Percentiles rank a stretch among this genome's conserved stretches.
phyloP scores from a whole-genome alignment of 92 coral and sea anemone genomes.

The Parazoanthus swiftii region DNA sequence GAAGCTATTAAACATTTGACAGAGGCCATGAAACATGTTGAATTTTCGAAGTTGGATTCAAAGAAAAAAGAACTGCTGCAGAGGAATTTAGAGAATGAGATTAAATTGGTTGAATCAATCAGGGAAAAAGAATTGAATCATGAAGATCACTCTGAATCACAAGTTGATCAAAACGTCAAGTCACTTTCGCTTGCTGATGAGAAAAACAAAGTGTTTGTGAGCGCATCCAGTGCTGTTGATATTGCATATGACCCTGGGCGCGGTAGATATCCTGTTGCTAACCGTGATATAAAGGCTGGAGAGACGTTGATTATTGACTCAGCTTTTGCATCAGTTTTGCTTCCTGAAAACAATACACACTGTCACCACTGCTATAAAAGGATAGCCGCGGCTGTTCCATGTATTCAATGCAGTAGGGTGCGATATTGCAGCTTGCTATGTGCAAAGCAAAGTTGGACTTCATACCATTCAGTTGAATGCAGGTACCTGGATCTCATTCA shows the following conservation, averaged over 20 bases:
- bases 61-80: constrained; percentile 59
- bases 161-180: constrained; percentile 11
- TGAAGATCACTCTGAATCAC: not conserved
- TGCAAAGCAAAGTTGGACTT: constrained; percentile 76
- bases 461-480: constrained; percentile 82
- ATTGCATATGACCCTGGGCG: constrained; percentile 36
- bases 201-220: constrained; percentile 46
- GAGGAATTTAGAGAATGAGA: constrained; percentile 65
- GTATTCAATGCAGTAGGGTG: constrained; percentile 80
- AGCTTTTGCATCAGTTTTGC: constrained; percentile 93
- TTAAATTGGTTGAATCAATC: constrained; percentile 21
- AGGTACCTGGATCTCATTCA: constrained; percentile 71
- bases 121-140: not conserved
- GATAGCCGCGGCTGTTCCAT: constrained; percentile 68
- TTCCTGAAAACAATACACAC: constrained; percentile 70
- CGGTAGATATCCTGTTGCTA: constrained; percentile 84
- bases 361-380: constrained; percentile 84
- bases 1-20: constrained; percentile 59
- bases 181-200: constrained; percentile 50
- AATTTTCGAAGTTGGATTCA: constrained; percentile 59
- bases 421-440: constrained; percentile 77
- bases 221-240: constrained; percentile 71
- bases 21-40: constrained; percentile 57
- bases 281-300: constrained; percentile 77
- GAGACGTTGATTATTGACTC: constrained; percentile 86